Evolutionary conservation across 2,113 vertebrate species (phyloP), one percentile per base, ranked within the genome.

Genomic region (Osmerus eperlanus): DNA sequence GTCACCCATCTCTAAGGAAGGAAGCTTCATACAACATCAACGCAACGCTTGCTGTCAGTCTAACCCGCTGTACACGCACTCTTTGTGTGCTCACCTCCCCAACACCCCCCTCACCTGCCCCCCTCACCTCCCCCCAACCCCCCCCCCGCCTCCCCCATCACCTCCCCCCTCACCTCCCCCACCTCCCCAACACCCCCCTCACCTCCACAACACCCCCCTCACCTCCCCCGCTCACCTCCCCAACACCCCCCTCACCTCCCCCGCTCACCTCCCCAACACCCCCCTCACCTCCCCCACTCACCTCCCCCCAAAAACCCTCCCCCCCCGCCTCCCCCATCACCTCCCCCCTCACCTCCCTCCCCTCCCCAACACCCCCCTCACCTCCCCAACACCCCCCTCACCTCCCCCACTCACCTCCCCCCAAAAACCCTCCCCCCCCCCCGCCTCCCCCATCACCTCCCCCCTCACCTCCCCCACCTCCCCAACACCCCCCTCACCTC

Each of bases 11-110:
- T 47, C 41, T 12, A 2, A 47, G 36, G 41, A 47, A 78, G 82
- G 81, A 70, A 72, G 65, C 55, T 60, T 56, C 52, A 77, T 81
- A 11, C 12, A 6, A 59, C n/a, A 59, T 12, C 56, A 21, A 21
- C 56, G 3, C 41, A 47, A 2, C 7, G 5, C 9, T 47, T 47
- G 2, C 7, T 47, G 9, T 47, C 41, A 1, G 9, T 12, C 9
- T 47, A 9, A 47, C 7, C 41, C 2, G 41, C 9, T 47, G 41
- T 47, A 5, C 41, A 47, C 2, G 41, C 41, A 47, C 9, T 1
- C 41, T 47, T 2, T 7, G 7, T 11, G 9, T 47, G 7, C 9
- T 47, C 41, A 1, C 19, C 13, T 67, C 18, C 9, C 19, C 13
- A 63, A 7, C 32, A 36, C 32, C 32, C 32, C 32, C 32, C 32